A percentile compares a stretch with the other conserved stretches of the same genome.
Conservation (phyloP, 1,140 invertebrate species). For the fruit fly (Drosophila melanogaster) region DNA sequence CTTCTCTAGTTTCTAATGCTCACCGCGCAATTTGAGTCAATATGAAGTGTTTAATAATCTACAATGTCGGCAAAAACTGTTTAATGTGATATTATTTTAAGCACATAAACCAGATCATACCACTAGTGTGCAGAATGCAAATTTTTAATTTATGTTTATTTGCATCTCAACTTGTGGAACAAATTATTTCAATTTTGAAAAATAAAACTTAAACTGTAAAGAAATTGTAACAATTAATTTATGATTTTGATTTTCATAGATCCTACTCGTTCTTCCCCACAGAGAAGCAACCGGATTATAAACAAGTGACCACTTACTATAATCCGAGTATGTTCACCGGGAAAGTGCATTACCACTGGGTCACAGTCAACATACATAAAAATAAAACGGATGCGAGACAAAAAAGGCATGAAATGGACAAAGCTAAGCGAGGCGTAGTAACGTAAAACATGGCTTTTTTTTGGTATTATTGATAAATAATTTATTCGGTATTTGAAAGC, state of each 20-base stretch:
- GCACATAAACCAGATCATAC: conserved; percentile 46
- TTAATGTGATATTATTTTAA: conserved; percentile 84
- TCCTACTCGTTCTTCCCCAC: conserved; percentile 31
- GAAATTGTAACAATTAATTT: neutral
- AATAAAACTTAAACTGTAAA: conserved; percentile 51
- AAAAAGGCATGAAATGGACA: conserved; percentile 20
- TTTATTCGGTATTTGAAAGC: conserved; percentile 63
- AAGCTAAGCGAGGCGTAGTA: conserved; percentile 28
- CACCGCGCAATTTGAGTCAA: conserved; percentile 31
- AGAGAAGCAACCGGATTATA: conserved; percentile 17
- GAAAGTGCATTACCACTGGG: conserved; percentile 3
- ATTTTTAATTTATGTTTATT: conserved; percentile 27
- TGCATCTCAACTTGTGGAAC: conserved; percentile 32
- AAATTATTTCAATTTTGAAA: conserved; percentile 41
- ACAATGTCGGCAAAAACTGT: conserved; percentile 44
- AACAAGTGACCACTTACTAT: neutral
- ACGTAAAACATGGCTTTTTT: conserved; percentile 54
- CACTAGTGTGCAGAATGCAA: neutral
- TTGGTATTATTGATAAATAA: conserved; percentile 59
- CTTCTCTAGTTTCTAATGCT: conserved; percentile 29
- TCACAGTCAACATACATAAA: conserved; percentile 32
- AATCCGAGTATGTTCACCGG: neutral
- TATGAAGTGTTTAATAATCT: conserved; percentile 53
- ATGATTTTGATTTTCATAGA: neutral
- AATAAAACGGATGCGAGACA: conserved; percentile 47